Base-by-base conservation (phyloP, 2,113 vertebrate genomes). In the Sphaerodactylus townsendi region DNA sequence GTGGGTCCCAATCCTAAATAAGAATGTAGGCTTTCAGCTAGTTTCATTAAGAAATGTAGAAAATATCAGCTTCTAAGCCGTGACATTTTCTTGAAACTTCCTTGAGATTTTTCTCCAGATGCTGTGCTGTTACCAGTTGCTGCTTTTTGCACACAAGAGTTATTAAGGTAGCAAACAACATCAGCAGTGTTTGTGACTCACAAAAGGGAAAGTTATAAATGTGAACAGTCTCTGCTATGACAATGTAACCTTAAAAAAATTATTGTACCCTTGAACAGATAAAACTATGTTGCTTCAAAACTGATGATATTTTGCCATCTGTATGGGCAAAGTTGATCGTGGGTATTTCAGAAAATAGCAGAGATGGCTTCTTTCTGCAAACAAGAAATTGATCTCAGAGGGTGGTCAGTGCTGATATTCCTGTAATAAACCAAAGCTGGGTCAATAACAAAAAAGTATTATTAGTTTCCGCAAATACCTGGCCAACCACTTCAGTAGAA, bases 371-470 rank as follows among this genome's bases (percentile, higher is more conserved):
- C 0, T 0, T 64, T 81, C 50, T 56, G 37, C 77, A 48, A 90
- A 74, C 2, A 50, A 81, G 28, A n/a, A 74, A 84, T 5, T 8
- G 21, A 79, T 39, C 53, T 48, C 14, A 56, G 71, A 69, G n/a
- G 85, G 10, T 48, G 66, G 5, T 39, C 30, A 83, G 59, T 79
- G 33, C 23, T 5, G 2, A 64, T 19, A 1, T 21, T 48, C 4
- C 10, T 88, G 72, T 56, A 82, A 53, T 39, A 46, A 77, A 78
- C 46, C 33, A 53, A 71, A 71, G 35, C 21, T 66, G 78, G 64
- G 41, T 3, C 2, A 53, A 0, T 56, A 68, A 10, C 23, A 72
- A 44, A 23, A 91, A 73, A 77, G 46, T 30, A 46, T 4, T 8
- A 3, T 74, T 79, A 65, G 68, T 76, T 28, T 41, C 59, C 78